Evolutionary conservation across 2,797 vertebrate genomes (phyloP).

Genomic region (Yasuhikotakia modesta): DNA sequence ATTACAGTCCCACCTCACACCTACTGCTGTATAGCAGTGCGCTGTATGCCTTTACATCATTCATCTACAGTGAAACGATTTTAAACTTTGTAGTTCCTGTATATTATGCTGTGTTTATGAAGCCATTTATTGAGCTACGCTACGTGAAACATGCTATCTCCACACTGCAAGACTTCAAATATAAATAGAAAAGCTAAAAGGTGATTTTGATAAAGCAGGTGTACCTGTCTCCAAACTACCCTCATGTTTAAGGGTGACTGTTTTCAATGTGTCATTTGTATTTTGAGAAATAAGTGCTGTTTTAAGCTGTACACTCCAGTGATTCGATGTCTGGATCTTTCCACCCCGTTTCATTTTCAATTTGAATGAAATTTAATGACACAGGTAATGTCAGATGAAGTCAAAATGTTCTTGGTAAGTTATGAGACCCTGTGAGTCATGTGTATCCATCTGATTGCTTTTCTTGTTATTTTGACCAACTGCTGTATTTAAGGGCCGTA

Average conservation of each 20-base stretch:
- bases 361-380: neutral
- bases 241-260: neutral
- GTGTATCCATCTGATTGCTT: neutral
- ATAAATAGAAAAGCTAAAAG: too few species aligned
- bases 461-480: slow-evolving; percentile 7
- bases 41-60: neutral
- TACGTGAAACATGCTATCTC: too few species aligned
- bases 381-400: neutral
- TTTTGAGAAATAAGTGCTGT: neutral
- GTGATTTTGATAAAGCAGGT: neutral
- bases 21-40: neutral
- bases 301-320: neutral
- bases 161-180: too few species aligned
- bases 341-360: neutral
- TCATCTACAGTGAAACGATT: neutral
- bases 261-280: neutral
- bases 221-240: neutral
- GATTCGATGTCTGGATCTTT: neutral
- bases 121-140: neutral
- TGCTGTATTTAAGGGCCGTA: neutral
- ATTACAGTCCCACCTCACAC: slow-evolving; percentile 20
- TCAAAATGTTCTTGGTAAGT: neutral
- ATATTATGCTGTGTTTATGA: neutral
- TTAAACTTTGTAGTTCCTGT: neutral
- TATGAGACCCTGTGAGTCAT: neutral